Evolutionary conservation across 2,888 invertebrate species (phyloP), one percentile per base, ranked within the genome.

Genomic region (Sympetrum striolatum): DNA sequence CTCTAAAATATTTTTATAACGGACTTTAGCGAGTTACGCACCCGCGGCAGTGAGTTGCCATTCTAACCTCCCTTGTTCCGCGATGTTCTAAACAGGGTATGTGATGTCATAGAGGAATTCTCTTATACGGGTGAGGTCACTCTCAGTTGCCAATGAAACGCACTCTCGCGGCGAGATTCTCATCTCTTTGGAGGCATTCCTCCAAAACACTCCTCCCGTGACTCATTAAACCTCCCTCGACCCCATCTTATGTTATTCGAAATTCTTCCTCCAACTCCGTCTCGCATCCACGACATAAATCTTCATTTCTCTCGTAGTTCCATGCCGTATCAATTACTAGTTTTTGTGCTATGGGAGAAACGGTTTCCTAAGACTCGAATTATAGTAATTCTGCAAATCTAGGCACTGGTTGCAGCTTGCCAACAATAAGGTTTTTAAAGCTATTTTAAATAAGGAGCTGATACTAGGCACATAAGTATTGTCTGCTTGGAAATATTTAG

Each of bases 21-120:
- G 31, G 31, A 25, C 31, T 73, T 73, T 31, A 73, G 53, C 53
- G 53, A 53, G 53, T 53, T 53, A 53, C 18, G 53, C 53, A 53
- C 18, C 53, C 18, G 18, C 5, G 53, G 53, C 73, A 3, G 73
- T 73, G 73, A 73, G 73, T 31, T 73, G 73, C 31, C 73, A 73
- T 73, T 31, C 15, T 73, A 31, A 73, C 25, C 73, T 73, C 73
- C 73, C 60, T 31, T 37, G 58, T 4, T 37, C 18, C n/a, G 86
- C 86, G 37, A 22, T 37, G 60, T 37, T 60, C 86, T 86, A 86
- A 64, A 86, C 60, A 58, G 60, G 60, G 58, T 58, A 39, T 25
- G 86, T 86, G 86, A 86, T 86, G 86, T 86, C 86, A 86, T 86
- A 22, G 86, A 31, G 86, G 86, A 86, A 86, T 86, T 37, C 82